phyloP scores from a whole-genome alignment of 2,113 vertebrate genomes.

The Danio rerio region GRCz12tu NC_133188.1:40818001-40818500 shows the following conservation, averaged over 20 bases:
- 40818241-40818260: constrained; percentile 91
- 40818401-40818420: neutral
- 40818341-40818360: constrained; percentile 94
- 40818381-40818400: neutral
- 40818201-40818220: constrained; percentile 99
- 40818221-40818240: constrained; percentile 95
- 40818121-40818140: constrained; percentile 97
- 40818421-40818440: too few species aligned
- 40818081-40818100: constrained; percentile 93
- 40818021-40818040: constrained; percentile 98
- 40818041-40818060: constrained; percentile 93
- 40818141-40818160: constrained; percentile 94
- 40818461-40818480: too few species aligned
- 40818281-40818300: constrained; percentile 94
- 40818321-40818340: constrained; percentile 98
- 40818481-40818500: too few species aligned
- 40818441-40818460: too few species aligned
- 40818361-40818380: neutral
- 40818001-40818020: constrained; percentile 99
- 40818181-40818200: constrained; percentile 99
- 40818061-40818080: constrained; percentile 92
- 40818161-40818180: constrained; percentile 92
- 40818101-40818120: constrained; percentile 90
- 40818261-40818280: constrained; percentile 97
- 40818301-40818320: constrained; percentile 90